Conservation (phyloP, 2,888 invertebrate species). For the Thereva nobilitata region DNA sequence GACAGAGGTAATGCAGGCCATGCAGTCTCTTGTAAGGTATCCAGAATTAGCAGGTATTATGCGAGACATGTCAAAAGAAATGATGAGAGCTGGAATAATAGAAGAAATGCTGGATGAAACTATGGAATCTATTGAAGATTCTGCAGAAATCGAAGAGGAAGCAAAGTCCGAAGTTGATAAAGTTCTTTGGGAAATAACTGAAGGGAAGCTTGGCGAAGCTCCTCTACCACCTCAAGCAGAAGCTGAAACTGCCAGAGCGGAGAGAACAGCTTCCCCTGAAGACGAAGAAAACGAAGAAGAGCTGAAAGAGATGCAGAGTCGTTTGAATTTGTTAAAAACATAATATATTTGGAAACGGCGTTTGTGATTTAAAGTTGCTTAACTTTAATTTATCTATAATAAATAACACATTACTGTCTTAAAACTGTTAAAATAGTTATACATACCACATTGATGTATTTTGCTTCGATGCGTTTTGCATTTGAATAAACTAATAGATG, state of each 20-base stretch:
- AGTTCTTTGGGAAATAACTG: constrained; percentile 87
- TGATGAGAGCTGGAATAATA: constrained; percentile 98
- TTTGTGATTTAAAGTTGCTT: too few relatives aligned
- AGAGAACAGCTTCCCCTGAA: constrained; percentile 54
- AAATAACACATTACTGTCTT: too few relatives aligned
- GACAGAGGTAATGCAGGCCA: constrained; percentile 97
- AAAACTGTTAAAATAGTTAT: too few relatives aligned
- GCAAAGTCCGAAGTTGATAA: constrained; percentile 93
- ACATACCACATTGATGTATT: too few relatives aligned
- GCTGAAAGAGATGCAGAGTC: constrained; percentile 88
- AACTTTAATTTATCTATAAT: too few relatives aligned
- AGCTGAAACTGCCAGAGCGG: constrained; percentile 61
- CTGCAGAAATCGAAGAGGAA: constrained; percentile 94
- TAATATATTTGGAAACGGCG: constrained; percentile 58
- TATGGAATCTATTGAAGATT: constrained; percentile 89
- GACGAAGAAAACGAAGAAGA: constrained; percentile 75
- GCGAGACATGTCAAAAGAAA: constrained; percentile 97
- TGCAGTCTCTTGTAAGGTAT: constrained; percentile 88
- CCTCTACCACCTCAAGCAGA: constrained; percentile 73
- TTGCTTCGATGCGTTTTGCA: too few relatives aligned
- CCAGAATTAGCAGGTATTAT: constrained; percentile 95
- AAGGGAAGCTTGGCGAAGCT: constrained; percentile 89
- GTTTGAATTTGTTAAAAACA: constrained; percentile 85
- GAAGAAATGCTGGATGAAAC: constrained; percentile 99
- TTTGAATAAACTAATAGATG: too few relatives aligned